Base-by-base conservation (phyloP, 1,140 invertebrate genomes). In the Triops cancriformis region DNA sequence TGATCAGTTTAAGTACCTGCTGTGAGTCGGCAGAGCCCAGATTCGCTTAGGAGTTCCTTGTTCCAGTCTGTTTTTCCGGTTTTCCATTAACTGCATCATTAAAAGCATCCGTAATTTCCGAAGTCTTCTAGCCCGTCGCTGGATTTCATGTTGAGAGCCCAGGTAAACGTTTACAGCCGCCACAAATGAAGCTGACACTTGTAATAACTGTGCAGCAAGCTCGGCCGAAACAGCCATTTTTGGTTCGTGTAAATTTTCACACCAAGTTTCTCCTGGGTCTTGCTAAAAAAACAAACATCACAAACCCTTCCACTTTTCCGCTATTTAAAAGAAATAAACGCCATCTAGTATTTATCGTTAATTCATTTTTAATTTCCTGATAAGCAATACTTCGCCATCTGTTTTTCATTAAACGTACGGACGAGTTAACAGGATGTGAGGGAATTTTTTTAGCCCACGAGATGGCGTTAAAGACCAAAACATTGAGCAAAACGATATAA, bases 41-140 rank as follows among this genome's bases (percentile, higher is more conserved):
- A 76, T 64, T 76, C 43, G 43, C 43, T 64, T 37, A 14, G 37
- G 75, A 12, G 64, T 14, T 6, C 31, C 31, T 23, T 73, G 77
- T 45, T 73, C 31, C 18, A 73, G 37, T 78, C 73, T 78, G 18
- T 78, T 73, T 28, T 78, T 73, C 6, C 73, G 18, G 31, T 45
- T 72, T 31, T 78, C 72, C 77, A 78, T 78, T 11, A 78, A 31
- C 27, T 73, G 64, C 72, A 78, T 73, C 18, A 78, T 73, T 1
- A 78, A 26, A n/a, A 78, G 77, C 77, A 78, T 78, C 41, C 77
- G 73, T 28, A 73, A 73, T 78, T 73, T 31, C 45, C 77, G 73
- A 26, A 78, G 73, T 42, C 77, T 73, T 45, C 77, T 37, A 10
- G 77, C 73, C 14, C 77, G 72, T 12, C 77, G 77, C n/a, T 78